Percentiles rank a stretch among this genome's conserved stretches.
Conservation (phyloP, 1,140 invertebrate species). For the Aphelenchoides fujianensis region DNA sequence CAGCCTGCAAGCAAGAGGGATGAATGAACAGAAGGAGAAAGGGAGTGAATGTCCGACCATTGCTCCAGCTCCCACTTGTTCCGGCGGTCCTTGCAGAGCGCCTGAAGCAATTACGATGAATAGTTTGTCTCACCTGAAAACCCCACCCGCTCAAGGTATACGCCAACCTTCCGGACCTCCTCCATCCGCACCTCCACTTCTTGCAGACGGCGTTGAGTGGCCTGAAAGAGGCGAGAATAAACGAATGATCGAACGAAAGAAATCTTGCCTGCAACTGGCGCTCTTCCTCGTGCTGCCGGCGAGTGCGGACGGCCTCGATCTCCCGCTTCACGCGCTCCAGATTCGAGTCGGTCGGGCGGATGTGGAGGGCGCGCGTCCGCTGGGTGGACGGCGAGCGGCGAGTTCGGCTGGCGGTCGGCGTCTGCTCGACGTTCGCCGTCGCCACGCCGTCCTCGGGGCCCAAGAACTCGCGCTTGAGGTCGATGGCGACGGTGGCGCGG, state of each 20-base stretch:
- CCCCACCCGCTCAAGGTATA: constrained; percentile 10
- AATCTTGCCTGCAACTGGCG: constrained; percentile 3
- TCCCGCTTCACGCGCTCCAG: constrained; percentile 11
- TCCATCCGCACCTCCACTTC: constrained; percentile 9
- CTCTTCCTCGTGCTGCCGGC: constrained; percentile 4
- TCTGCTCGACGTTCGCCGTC: neutral
- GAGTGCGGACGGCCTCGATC: neutral
- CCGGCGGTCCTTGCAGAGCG: neutral
- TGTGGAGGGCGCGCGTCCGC: constrained; percentile 13
- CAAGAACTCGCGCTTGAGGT: constrained; percentile 19
- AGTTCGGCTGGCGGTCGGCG: neutral
- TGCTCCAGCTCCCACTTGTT: constrained; percentile 18
- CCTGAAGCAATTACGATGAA: no score
- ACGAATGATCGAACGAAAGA: neutral
- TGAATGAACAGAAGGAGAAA: no score
- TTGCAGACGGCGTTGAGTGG: constrained; percentile 13
- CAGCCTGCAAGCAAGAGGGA: no score
- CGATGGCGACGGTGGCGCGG: constrained; percentile 17
- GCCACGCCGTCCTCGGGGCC: constrained; percentile 1
- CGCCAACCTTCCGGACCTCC: constrained; percentile 6
- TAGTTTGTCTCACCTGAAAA: no score
- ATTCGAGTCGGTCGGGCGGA: constrained; percentile 6
- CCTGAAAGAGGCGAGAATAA: neutral
- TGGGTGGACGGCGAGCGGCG: constrained; percentile 3
- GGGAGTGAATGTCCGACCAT: no score